Percentiles rank a stretch among this genome's conserved stretches.
Conservation (phyloP, 2,888 invertebrate species). For the Eristalinus sepulchralis region DNA sequence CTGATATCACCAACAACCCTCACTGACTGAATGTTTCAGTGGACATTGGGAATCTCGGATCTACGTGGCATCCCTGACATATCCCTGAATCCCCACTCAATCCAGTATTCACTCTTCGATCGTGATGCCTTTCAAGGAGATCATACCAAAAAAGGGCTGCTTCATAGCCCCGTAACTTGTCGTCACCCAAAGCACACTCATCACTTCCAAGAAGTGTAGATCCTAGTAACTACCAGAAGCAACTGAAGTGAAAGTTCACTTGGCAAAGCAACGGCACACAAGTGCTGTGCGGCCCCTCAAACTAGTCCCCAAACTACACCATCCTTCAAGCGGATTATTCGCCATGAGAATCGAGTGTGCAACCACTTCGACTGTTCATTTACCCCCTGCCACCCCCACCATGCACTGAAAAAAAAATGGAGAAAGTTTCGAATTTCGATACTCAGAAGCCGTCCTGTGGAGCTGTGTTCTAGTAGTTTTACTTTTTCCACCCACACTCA, state of each 20-base stretch:
- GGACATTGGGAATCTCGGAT: no score
- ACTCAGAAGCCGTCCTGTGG: not conserved
- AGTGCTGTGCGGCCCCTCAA: not conserved
- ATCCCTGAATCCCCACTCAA: no score
- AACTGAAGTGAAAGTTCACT: not conserved
- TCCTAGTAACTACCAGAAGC: not conserved
- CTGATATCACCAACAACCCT: no score
- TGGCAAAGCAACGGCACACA: not conserved
- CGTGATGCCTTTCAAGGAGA: no score
- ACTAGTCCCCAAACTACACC: not conserved
- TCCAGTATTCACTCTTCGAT: no score
- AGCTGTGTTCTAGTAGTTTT: conserved; percentile 10
- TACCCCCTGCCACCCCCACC: not conserved
- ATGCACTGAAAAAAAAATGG: not conserved
- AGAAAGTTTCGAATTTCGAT: conserved; percentile 3
- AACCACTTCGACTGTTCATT: not conserved
- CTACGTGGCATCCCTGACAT: no score
- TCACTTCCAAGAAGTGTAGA: conserved; percentile 1
- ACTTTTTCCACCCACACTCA: not conserved
- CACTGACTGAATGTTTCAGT: no score
- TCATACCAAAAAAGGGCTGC: no score
- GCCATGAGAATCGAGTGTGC: conserved; percentile 10
- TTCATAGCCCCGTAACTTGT: not conserved
- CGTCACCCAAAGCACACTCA: not conserved
- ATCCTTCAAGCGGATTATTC: conserved; percentile 14